Evolutionary conservation across 2,888 invertebrate genomes (phyloP).

Genomic region (Xestia xanthographa): DNA sequence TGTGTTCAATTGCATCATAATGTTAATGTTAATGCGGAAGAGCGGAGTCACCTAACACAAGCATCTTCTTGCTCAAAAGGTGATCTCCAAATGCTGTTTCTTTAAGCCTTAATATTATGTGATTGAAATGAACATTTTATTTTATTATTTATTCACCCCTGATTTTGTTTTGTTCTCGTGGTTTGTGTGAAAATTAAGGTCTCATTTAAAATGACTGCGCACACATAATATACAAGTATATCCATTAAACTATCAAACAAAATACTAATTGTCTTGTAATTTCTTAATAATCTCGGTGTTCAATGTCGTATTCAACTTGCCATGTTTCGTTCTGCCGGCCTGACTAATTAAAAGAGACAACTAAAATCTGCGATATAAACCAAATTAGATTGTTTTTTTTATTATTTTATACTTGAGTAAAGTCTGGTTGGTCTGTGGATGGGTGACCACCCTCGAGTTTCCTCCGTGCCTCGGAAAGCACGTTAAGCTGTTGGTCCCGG

Average conservation of each 20-base stretch:
- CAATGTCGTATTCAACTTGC: slow-evolving; percentile 26
- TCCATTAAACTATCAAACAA: neutral
- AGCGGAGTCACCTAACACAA: no score
- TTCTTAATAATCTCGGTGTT: slow-evolving; percentile 10
- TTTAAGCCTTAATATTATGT: no score
- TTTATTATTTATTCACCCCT: neutral
- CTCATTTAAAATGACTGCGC: neutral
- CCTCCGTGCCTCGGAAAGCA: no score
- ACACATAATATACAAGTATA: neutral
- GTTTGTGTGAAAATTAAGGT: neutral
- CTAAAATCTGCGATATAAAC: slow-evolving; percentile 48
- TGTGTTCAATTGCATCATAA: no score
- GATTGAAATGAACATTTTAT: no score
- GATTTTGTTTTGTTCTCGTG: neutral
- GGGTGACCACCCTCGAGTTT: no score
- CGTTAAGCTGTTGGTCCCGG: no score
- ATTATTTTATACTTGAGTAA: no score
- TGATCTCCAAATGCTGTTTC: no score
- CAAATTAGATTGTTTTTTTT: slow-evolving; percentile 33
- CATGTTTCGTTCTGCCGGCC: slow-evolving; percentile 6
- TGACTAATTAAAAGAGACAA: slow-evolving; percentile 35
- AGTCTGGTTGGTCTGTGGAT: no score
- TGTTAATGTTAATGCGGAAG: no score
- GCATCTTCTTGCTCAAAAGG: no score
- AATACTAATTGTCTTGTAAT: neutral